These are phyloP conservation scores for Anolis carolinensis DNA, from an alignment of 2,113 vertebrate genomes.

Conservation along the genomic window DNA sequence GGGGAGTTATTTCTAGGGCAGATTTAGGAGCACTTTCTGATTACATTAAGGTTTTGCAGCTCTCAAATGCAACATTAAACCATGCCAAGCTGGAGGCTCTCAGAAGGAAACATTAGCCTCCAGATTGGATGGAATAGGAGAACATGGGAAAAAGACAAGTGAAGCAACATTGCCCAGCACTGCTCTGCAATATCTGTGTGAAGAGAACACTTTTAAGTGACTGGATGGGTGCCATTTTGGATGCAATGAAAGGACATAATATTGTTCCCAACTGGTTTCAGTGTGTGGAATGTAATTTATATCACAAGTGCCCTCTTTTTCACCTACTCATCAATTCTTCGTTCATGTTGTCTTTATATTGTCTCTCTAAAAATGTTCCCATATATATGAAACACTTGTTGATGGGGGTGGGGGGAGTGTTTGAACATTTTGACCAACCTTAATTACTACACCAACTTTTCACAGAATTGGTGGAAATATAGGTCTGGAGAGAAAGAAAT, in stretches of 20 bases:
- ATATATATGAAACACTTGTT: no score
- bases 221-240: neutral
- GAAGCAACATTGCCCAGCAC: neutral
- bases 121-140: neutral
- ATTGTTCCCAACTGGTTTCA: no score
- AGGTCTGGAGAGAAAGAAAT: no score
- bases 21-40: neutral
- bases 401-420: no score
- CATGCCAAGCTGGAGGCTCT: neutral
- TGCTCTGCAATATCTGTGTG: neutral
- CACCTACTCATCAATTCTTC: no score
- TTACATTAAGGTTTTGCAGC: neutral
- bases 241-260: neutral
- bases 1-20: slow-evolving; percentile 6
- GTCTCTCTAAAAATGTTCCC: no score
- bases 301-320: no score
- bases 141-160: neutral
- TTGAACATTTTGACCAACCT: no score
- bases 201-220: neutral
- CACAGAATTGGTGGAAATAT: no score
- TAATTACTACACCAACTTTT: no score
- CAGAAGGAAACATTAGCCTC: neutral
- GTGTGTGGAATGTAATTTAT: no score
- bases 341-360: no score
- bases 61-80: neutral